Percentiles rank a stretch among this genome's conserved stretches.
These are phyloP conservation scores for Siniperca undulata DNA, from an alignment of 2,797 vertebrate genomes.

Conservation along the genomic window DNA sequence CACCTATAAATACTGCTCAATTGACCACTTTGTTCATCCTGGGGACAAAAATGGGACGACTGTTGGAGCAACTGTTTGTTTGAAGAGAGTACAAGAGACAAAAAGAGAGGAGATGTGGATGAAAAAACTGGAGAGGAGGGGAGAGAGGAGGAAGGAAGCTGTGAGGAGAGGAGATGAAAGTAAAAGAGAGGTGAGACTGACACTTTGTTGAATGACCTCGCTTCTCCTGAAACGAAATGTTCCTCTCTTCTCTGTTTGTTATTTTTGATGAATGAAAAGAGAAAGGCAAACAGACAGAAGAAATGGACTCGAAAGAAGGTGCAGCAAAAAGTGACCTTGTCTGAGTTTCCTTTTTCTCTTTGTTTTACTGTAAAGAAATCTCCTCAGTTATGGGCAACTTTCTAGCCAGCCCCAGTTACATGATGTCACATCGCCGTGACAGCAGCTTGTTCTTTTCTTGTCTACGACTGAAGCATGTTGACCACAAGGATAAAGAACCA, in stretches of 20 bases:
- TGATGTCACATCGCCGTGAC: not conserved
- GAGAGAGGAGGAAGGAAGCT: not conserved
- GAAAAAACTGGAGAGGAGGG: not conserved
- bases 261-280: conserved; percentile 29
- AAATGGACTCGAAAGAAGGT: not conserved
- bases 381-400: not conserved
- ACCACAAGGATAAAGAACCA: not conserved
- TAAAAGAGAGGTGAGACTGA: conserved; percentile 8
- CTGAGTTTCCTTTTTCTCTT: not conserved
- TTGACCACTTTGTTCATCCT: conserved; percentile 43
- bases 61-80: conserved; percentile 28
- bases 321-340: conserved; percentile 32
- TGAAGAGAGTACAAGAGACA: conserved; percentile 7
- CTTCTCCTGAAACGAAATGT: conserved; percentile 6
- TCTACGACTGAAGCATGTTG: not conserved
- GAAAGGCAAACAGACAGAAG: not conserved
- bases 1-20: conserved; percentile 28
- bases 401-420: not conserved
- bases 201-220: conserved; percentile 37
- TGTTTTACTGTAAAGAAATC: not conserved
- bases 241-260: conserved; percentile 15
- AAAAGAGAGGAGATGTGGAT: not conserved
- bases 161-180: conserved; percentile 13
- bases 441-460: not conserved
- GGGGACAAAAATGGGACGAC: conserved; percentile 3